These are phyloP conservation scores for Forpus xanthops DNA, from an alignment of 2,797 vertebrate genomes.

Conservation along the genomic window DNA sequence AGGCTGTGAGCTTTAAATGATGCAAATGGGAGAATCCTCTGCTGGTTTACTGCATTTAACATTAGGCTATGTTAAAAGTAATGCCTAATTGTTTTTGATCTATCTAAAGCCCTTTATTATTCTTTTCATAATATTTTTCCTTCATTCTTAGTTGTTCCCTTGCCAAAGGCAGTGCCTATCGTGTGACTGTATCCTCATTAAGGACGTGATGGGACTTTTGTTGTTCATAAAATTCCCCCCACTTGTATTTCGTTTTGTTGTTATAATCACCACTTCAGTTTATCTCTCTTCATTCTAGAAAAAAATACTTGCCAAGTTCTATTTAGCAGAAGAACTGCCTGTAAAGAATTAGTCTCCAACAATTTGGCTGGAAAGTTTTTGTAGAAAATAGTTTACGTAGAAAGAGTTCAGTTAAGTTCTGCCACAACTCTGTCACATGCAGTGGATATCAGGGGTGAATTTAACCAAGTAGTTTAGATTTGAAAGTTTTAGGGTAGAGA, in stretches of 20 bases:
- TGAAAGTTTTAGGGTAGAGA: neutral
- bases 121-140: constrained; percentile 26
- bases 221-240: neutral
- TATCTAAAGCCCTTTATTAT: neutral
- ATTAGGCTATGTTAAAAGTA: constrained; percentile 25
- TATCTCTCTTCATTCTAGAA: neutral
- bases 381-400: neutral
- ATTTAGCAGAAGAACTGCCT: constrained; percentile 25
- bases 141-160: neutral
- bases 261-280: neutral
- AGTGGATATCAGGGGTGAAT: neutral
- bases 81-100: neutral
- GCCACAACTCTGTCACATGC: neutral
- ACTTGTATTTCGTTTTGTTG: neutral
- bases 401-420: neutral
- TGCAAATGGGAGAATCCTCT: neutral
- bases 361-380: constrained; percentile 20
- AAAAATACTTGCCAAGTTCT: constrained; percentile 11
- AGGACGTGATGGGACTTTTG: neutral
- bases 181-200: neutral
- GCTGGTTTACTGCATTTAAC: constrained; percentile 1
- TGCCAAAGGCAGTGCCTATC: neutral
- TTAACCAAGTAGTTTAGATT: neutral
- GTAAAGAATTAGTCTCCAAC: constrained; percentile 10
- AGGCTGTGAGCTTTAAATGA: constrained; percentile 12